Base-by-base conservation (phyloP, 1,140 invertebrate species). In the Asbolus verrucosus region DNA sequence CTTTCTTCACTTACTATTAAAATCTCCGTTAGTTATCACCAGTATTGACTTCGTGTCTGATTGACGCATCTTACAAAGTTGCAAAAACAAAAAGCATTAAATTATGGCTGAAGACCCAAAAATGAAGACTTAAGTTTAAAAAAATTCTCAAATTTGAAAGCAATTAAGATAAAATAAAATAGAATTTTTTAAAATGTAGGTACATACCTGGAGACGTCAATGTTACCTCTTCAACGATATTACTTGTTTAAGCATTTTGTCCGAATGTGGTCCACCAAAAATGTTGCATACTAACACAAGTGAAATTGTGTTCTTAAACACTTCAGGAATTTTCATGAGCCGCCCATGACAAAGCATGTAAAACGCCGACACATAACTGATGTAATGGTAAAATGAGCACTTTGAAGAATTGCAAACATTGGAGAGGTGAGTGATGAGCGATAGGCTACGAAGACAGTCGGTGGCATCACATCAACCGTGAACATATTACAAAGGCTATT, bases 1-100 rank as follows among this genome's bases (percentile, higher is more conserved):
- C 46, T 24, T 54, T 54, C 21, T 21, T 54, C 9, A n/a, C 27
- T 24, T 27, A 54, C 2, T 21, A 24, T 54, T 14, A 21, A 54
- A 54, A 21, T 54, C 46, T 54, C 46, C 21, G 46, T 54, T 54
- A 54, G n/a, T 54, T n/a, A 50, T n/a, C 19, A n/a, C n/a, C n/a
- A n/a, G n/a, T n/a, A n/a, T n/a, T n/a, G n/a, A n/a, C n/a, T n/a
- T n/a, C n/a, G n/a, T n/a, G n/a, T n/a, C n/a, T n/a, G n/a, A n/a
- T n/a, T n/a, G n/a, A n/a, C n/a, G n/a, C n/a, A n/a, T n/a, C n/a
- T n/a, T n/a, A n/a, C n/a, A n/a, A n/a, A n/a, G n/a, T n/a, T n/a
- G n/a, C n/a, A n/a, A n/a, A n/a, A n/a, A n/a, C n/a, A n/a, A n/a
- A n/a, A n/a, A n/a, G n/a, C n/a, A n/a, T n/a, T n/a, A n/a, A n/a